Evolutionary conservation across 2,113 vertebrate genomes (phyloP), one percentile per base, ranked within the genome.

Genomic region (Pelusios castaneus): DNA sequence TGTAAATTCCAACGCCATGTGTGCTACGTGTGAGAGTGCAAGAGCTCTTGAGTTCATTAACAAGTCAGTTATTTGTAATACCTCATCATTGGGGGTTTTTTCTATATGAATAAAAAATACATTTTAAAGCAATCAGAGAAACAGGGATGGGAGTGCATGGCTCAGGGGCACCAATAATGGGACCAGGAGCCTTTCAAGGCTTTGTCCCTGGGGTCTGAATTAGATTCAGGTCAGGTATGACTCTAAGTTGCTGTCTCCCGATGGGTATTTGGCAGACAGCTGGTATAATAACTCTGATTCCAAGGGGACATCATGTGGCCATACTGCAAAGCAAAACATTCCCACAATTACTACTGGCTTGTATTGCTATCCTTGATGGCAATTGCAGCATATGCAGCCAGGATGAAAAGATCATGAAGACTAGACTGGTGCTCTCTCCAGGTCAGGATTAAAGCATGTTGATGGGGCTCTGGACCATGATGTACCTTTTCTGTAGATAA

Each of bases 61-160:
- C 24, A 76, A n/a, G 3, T 10, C 27, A 19, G 0, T 0, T 52
- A 31, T 29, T 82, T 38, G 41, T 55, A n/a, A 56, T 6, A 45
- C 27, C n/a, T 85, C 6, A 55, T 34, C 80, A 85, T 55, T 27
- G 13, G n/a, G n/a, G n/a, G 13, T 14, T n/a, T 17, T 25, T 73
- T 90, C 43, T 24, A 34, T 1, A 49, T 24, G n/a, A 27, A 79
- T 16, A 47, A 60, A 80, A 70, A n/a, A 34, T 49, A 29, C 16
- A 22, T 56, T 81, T 55, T 34, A n/a, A 63, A 10, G 43, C n/a
- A 55, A 47, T 77, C 82, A 31, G n/a, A 31, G 2, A 38, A 47
- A 29, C 31, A 82, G 77, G 31, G 29, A 1, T 2, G 5, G 10
- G 31, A 81, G 63, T 38, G 13, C 9, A 10, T 19, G 34, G 17